phyloP scores from a whole-genome alignment of 2,888 invertebrate genomes.

The Ophion obscuratus region DNA sequence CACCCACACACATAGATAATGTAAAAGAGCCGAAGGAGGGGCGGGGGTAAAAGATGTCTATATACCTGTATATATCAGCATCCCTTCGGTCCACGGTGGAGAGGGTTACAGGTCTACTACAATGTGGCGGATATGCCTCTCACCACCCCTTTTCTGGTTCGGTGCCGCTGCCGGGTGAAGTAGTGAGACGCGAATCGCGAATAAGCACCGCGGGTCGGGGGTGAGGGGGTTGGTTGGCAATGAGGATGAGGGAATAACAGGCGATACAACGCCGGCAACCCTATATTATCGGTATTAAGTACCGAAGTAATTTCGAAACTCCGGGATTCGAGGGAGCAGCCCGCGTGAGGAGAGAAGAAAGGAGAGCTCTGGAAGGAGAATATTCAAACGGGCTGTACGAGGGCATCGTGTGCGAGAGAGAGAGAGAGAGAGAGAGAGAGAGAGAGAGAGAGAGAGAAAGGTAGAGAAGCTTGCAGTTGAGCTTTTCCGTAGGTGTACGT shows the following conservation, averaged over 20 bases:
- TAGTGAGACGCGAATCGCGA: slow-evolving; percentile 61
- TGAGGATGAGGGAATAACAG: slow-evolving; percentile 25
- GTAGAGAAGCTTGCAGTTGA: slow-evolving; percentile 34
- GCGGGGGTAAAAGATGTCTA: slow-evolving; percentile 4
- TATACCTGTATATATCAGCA: slow-evolving; percentile 7
- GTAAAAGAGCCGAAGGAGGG: background rate
- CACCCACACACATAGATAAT: slow-evolving; percentile 15
- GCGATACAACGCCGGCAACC: slow-evolving; percentile 65
- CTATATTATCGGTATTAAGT: slow-evolving; percentile 77
- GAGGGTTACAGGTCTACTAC: slow-evolving; percentile 54
- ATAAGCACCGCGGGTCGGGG: slow-evolving; percentile 54
- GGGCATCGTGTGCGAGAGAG: slow-evolving; percentile 27
- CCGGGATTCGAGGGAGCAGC: slow-evolving; percentile 57
- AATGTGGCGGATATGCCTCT: slow-evolving; percentile 57
- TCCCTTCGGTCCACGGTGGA: slow-evolving; percentile 24
- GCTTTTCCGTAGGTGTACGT: slow-evolving; percentile 40
- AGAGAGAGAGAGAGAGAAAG: slow-evolving; percentile 1
- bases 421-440: background rate
- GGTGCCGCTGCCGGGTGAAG: slow-evolving; percentile 57
- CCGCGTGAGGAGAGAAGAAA: slow-evolving; percentile 40
- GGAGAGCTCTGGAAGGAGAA: slow-evolving; percentile 38
- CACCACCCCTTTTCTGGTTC: slow-evolving; percentile 57
- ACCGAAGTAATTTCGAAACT: slow-evolving; percentile 75
- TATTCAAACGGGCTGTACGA: slow-evolving; percentile 37
- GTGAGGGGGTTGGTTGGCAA: slow-evolving; percentile 64